These are phyloP conservation scores for Sebastes schlegelii DNA, from an alignment of 2,113 vertebrate species.

Conservation along the genomic window DNA sequence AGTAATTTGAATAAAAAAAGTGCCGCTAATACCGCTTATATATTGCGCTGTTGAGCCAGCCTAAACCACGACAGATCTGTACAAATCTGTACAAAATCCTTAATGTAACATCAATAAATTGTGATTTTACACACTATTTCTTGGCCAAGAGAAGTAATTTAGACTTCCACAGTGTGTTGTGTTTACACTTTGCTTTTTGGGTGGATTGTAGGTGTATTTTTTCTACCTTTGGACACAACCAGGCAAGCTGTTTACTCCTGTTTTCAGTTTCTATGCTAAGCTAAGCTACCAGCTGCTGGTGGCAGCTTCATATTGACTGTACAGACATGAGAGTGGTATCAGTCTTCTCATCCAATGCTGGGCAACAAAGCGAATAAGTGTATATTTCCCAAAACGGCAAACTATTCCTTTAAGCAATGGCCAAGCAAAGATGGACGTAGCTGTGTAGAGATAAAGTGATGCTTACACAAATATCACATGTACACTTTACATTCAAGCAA, in stretches of 20 bases:
- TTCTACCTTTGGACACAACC: background rate
- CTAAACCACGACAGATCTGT: too few relatives aligned
- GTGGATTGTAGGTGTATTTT: background rate
- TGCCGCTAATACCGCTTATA: too few relatives aligned
- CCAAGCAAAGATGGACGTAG: background rate
- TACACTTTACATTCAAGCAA: constrained; percentile 41
- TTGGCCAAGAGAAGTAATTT: background rate
- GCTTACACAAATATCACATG: constrained; percentile 32
- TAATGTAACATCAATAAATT: background rate
- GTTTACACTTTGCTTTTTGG: background rate
- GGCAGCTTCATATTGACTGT: background rate
- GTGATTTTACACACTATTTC: background rate
- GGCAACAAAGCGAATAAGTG: background rate
- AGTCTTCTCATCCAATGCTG: constrained; percentile 1
- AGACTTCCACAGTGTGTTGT: background rate
- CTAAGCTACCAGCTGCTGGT: background rate
- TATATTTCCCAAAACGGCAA: background rate
- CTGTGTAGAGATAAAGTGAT: constrained; percentile 19
- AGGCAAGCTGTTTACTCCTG: too few relatives aligned
- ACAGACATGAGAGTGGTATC: background rate
- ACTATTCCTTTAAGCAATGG: background rate
- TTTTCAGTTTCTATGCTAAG: background rate
- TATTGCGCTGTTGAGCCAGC: too few relatives aligned
- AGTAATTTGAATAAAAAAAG: too few relatives aligned
- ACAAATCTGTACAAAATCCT: background rate